Evolutionary conservation across 2,113 vertebrate genomes (phyloP).

Genomic region (Danionella cerebrum): DNA sequence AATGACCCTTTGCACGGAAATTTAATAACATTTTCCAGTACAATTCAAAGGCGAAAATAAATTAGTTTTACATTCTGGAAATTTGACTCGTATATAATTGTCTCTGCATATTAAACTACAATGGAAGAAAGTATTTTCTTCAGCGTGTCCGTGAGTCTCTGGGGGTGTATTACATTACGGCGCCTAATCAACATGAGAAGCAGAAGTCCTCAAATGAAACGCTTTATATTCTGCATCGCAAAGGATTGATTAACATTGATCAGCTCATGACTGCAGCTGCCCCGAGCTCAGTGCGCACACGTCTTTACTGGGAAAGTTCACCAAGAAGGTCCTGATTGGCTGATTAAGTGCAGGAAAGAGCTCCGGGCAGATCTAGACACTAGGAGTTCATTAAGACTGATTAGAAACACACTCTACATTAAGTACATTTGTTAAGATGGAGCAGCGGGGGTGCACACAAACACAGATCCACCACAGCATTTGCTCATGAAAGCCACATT

Average conservation of each 20-base stretch:
- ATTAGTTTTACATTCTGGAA: not conserved
- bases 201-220: not conserved
- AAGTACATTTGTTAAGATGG: conserved; percentile 14
- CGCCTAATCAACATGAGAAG: not conserved
- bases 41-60: too few species aligned
- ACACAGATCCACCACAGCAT: not conserved
- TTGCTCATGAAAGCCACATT: conserved; percentile 6
- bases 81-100: not conserved
- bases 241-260: conserved; percentile 9
- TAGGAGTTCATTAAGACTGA: conserved; percentile 7
- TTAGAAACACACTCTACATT: conserved; percentile 12
- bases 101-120: not conserved
- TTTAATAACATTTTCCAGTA: too few species aligned
- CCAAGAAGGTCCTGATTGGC: not conserved
- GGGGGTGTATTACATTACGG: not conserved
- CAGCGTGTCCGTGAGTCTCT: not conserved
- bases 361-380: conserved; percentile 1
- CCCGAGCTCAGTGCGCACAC: not conserved
- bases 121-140: not conserved
- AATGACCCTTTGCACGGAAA: too few species aligned
- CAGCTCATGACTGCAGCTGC: not conserved
- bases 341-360: conserved; percentile 20
- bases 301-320: not conserved
- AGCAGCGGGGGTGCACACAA: not conserved
- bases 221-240: not conserved